These are phyloP conservation scores for Cataglyphis hispanica DNA, from an alignment of 1,140 invertebrate genomes.

Conservation along the genomic window DNA sequence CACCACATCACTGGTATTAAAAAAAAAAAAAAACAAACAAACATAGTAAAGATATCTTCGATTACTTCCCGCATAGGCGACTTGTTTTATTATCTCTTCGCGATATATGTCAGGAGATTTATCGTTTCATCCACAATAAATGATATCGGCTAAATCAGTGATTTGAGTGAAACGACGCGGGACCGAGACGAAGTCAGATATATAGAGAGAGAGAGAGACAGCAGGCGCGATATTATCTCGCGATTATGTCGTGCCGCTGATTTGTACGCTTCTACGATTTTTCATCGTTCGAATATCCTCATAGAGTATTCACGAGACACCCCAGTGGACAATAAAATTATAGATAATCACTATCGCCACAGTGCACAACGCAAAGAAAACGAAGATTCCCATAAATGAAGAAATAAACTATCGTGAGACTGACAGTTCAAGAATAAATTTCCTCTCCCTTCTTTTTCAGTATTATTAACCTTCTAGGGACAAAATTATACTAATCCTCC, in stretches of 20 bases:
- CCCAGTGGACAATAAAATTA: constrained; percentile 48
- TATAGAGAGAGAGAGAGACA: no score
- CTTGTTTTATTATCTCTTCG: constrained; percentile 6
- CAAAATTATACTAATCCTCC: constrained; percentile 19
- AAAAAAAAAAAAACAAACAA: constrained; percentile 63
- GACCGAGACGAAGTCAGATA: neutral
- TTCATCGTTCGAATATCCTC: constrained; percentile 46
- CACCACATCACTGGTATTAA: constrained; percentile 39
- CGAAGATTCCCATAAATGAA: constrained; percentile 36
- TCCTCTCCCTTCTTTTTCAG: neutral
- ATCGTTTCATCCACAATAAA: neutral
- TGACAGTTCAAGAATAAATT: constrained; percentile 45
- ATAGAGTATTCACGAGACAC: constrained; percentile 22
- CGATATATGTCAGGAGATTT: constrained; percentile 2
- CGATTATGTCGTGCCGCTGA: constrained; percentile 34
- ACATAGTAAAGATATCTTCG: neutral
- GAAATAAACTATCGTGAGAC: constrained; percentile 36
- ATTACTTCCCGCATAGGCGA: neutral
- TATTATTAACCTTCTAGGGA: constrained; percentile 11
- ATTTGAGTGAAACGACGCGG: neutral
- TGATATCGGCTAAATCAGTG: neutral
- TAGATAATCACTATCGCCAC: constrained; percentile 45
- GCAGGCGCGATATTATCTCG: constrained; percentile 31
- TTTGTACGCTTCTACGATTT: constrained; percentile 30
- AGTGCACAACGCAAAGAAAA: constrained; percentile 6